Percentiles rank a stretch among this genome's conserved stretches.
Evolutionary conservation across 2,797 vertebrate genomes (phyloP).

Genomic region (Neostethus bicornis): DNA sequence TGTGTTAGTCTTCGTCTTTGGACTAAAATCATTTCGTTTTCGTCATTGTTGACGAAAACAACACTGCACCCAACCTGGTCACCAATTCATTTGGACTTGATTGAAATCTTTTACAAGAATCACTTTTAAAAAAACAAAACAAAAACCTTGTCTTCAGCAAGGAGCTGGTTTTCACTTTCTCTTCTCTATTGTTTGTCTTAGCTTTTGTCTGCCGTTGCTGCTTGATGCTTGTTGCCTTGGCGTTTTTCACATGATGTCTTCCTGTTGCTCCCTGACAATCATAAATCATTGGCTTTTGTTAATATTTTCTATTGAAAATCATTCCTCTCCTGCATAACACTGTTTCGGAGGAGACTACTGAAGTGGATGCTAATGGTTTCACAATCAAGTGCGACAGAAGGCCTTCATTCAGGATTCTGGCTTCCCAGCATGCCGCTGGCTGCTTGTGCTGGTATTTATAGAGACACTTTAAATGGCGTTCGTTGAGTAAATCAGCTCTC

Average conservation of each 20-base stretch:
- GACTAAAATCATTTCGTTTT: too few species aligned
- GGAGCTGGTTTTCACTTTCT: neutral
- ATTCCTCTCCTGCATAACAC: neutral
- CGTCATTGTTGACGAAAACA: too few species aligned
- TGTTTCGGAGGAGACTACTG: slow-evolving; percentile 9
- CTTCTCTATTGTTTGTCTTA: neutral
- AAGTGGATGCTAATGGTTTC: slow-evolving; percentile 12
- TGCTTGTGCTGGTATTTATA: neutral
- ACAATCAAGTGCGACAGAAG: neutral
- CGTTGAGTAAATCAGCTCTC: slow-evolving; percentile 12
- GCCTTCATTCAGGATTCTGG: slow-evolving; percentile 10
- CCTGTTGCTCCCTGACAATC: slow-evolving; percentile 18
- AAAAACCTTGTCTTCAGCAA: neutral
- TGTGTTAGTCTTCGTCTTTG: too few species aligned
- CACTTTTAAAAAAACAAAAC: too few species aligned
- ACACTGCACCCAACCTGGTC: too few species aligned
- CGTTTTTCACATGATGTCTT: neutral
- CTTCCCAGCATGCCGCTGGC: neutral
- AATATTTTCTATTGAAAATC: neutral
- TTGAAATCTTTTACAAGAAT: too few species aligned
- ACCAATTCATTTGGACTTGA: too few species aligned
- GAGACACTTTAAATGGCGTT: neutral
- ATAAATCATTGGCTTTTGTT: neutral
- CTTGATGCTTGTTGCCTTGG: slow-evolving; percentile 2
- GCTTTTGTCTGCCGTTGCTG: neutral